Conservation (phyloP, 2,113 vertebrate species). For the Pachypanchax playfairii region DNA sequence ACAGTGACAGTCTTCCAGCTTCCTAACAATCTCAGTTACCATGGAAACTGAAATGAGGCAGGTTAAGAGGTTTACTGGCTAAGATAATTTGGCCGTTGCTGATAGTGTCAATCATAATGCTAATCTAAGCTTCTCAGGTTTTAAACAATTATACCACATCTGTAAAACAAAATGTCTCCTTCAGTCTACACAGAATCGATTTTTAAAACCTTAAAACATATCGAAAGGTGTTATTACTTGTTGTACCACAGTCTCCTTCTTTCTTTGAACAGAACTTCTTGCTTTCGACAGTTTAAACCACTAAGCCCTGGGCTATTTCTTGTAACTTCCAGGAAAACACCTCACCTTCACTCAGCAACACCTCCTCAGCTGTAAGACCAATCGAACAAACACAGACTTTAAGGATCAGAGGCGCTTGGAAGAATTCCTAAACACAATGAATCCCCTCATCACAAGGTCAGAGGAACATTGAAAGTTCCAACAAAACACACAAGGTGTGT, state of each 20-base stretch:
- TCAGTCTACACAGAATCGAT: neutral
- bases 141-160: neutral
- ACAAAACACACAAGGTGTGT: no score
- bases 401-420: no score
- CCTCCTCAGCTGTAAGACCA: neutral
- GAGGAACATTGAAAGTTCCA: neutral
- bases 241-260: neutral
- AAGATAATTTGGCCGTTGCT: neutral
- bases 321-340: neutral
- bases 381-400: neutral
- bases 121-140: neutral
- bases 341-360: neutral
- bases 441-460: neutral
- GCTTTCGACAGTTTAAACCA: neutral
- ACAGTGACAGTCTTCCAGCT: constrained; percentile 26
- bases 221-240: neutral
- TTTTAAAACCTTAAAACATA: neutral
- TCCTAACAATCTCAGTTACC: constrained; percentile 29
- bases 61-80: constrained; percentile 14
- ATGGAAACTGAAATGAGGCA: constrained; percentile 9
- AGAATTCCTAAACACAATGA: no score
- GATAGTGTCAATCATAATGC: constrained; percentile 1
- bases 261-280: neutral
- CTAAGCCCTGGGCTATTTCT: neutral
- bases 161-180: neutral